Evolutionary conservation across 2,113 vertebrate species (phyloP).

Genomic region (Neodontobutis hainanensis): DNA sequence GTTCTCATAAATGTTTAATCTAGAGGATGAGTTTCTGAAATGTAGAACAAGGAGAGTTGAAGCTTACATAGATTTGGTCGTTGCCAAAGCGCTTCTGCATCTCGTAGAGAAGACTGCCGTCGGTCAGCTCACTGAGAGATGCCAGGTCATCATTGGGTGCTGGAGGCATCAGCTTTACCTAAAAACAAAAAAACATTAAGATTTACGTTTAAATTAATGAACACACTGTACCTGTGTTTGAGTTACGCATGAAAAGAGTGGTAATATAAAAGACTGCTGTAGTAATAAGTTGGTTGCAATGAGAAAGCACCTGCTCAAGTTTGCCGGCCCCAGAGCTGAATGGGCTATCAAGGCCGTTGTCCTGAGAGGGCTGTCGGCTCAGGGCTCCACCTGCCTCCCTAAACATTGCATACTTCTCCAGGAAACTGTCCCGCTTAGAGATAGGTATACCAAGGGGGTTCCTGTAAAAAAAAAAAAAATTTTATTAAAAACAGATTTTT

Average conservation of each 20-base stretch:
- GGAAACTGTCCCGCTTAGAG: conserved; percentile 90
- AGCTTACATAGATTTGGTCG: conserved; percentile 93
- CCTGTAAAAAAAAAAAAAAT: conserved; percentile 62
- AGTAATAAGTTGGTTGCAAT: background rate
- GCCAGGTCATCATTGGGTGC: conserved; percentile 95
- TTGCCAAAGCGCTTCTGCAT: conserved; percentile 96
- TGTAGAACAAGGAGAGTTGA: background rate
- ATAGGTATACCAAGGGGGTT: conserved; percentile 85
- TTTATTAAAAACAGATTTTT: background rate
- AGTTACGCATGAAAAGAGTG: background rate
- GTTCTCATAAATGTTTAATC: conserved; percentile 33
- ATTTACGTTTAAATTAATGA: background rate
- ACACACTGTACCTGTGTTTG: background rate
- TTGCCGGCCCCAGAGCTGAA: conserved; percentile 68
- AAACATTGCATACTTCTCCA: conserved; percentile 95
- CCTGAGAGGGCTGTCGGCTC: conserved; percentile 82
- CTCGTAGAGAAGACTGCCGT: conserved; percentile 97
- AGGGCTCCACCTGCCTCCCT: conserved; percentile 83
- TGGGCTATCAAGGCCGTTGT: conserved; percentile 76
- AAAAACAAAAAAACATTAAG: conserved; percentile 30
- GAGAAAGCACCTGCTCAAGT: conserved; percentile 86
- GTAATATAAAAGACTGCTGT: background rate
- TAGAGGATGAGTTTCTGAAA: conserved; percentile 2
- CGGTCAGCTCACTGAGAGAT: conserved; percentile 91
- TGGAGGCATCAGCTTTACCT: conserved; percentile 93